phyloP scores from a whole-genome alignment of 2,888 invertebrate genomes.

The Drosophila gaucha region DNA sequence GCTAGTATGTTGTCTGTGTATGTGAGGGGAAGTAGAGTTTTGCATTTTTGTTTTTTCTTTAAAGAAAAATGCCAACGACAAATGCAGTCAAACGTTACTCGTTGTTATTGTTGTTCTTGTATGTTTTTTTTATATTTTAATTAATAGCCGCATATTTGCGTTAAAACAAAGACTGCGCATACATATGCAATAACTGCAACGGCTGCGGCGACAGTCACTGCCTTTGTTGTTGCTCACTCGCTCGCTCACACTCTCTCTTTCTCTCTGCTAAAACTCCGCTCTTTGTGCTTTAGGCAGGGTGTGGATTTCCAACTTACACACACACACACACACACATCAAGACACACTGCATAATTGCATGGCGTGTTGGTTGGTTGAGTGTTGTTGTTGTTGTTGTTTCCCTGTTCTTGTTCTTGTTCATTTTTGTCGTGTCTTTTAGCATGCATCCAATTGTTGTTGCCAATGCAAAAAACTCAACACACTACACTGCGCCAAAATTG shows the following conservation, averaged over 20 bases:
- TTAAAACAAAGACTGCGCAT: conserved; percentile 61
- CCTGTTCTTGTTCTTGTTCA: conserved; percentile 45
- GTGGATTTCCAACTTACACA: conserved; percentile 59
- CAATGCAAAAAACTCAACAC: conserved; percentile 62
- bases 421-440: conserved; percentile 49
- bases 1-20: conserved; percentile 25
- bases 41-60: conserved; percentile 33
- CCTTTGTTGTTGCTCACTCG: conserved; percentile 74
- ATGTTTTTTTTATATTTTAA: conserved; percentile 61
- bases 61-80: conserved; percentile 46
- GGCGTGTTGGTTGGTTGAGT: conserved; percentile 40
- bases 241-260: conserved; percentile 28
- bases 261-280: conserved; percentile 46
- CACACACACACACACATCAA: conserved; percentile 33
- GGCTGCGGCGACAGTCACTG: conserved; percentile 48
- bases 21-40: conserved; percentile 64
- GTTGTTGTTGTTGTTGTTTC: conserved; percentile 27
- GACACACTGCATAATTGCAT: conserved; percentile 73
- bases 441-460: conserved; percentile 47
- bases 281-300: conserved; percentile 52
- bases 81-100: conserved; percentile 62
- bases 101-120: conserved; percentile 31
- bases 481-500: conserved; percentile 60
- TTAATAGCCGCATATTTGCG: conserved; percentile 79
- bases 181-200: conserved; percentile 48